Conservation (phyloP, 2,888 invertebrate genomes). For the Notodonta dromedarius region DNA sequence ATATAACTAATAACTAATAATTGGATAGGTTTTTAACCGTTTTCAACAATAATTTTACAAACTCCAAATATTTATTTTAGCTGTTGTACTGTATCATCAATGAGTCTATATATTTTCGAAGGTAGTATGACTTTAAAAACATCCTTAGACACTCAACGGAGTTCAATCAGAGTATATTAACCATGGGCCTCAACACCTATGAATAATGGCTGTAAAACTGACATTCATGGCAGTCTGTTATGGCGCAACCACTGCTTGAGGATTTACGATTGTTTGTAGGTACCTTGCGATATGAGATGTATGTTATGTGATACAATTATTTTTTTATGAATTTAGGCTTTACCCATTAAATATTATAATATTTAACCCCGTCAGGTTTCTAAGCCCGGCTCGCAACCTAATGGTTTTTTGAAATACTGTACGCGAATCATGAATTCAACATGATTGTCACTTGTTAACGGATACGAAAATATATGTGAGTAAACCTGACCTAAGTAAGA, state of each 20-base stretch:
- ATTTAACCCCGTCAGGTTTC: no score
- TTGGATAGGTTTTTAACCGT: no score
- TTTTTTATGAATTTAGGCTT: constrained; percentile 32
- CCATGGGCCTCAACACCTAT: constrained; percentile 12
- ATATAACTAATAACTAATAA: no score
- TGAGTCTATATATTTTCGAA: not conserved
- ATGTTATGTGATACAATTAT: constrained; percentile 43
- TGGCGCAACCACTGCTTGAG: constrained; percentile 53
- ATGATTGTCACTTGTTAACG: no score
- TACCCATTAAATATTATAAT: not conserved
- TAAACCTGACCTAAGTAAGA: no score
- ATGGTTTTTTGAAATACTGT: no score
- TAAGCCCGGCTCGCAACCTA: no score
- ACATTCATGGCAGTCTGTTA: constrained; percentile 55
- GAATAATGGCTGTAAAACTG: constrained; percentile 33
- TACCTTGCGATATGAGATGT: constrained; percentile 45
- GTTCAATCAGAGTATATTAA: constrained; percentile 27
- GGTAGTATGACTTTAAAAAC: not conserved
- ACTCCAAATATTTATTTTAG: no score
- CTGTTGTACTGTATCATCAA: not conserved
- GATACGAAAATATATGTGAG: no score
- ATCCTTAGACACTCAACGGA: constrained; percentile 15
- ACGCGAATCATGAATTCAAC: no score
- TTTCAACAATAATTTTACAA: no score
- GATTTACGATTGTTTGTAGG: constrained; percentile 38